Evolutionary conservation across 2,888 invertebrate genomes (phyloP).

Genomic region (Ametastegia equiseti): DNA sequence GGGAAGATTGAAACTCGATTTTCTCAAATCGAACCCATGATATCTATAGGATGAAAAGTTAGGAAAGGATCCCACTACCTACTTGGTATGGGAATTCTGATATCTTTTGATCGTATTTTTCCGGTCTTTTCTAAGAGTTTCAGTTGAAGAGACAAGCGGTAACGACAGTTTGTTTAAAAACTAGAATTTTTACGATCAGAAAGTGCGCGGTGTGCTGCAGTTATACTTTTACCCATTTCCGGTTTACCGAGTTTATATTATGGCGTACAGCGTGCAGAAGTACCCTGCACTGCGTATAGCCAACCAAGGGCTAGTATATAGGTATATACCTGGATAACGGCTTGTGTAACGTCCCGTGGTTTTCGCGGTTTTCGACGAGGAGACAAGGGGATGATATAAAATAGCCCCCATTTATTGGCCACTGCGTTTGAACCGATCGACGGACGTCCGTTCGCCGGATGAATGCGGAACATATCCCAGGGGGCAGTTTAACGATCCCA

Average conservation of each 20-base stretch:
- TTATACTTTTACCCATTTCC: slow-evolving; percentile 3
- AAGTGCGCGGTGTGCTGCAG: background rate
- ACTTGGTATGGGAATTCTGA: too few species aligned
- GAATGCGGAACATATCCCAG: slow-evolving; percentile 33
- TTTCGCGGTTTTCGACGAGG: background rate
- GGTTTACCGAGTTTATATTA: background rate
- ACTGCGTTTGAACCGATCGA: slow-evolving; percentile 13
- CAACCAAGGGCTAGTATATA: background rate
- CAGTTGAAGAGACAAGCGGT: background rate
- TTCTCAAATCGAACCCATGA: too few species aligned
- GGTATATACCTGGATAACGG: background rate
- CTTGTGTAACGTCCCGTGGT: slow-evolving; percentile 11
- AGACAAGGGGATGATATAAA: slow-evolving; percentile 31
- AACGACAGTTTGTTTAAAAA: background rate
- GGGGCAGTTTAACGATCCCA: slow-evolving; percentile 36
- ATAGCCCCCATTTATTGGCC: slow-evolving; percentile 44
- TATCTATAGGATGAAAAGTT: too few species aligned
- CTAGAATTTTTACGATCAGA: background rate
- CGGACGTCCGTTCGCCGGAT: slow-evolving; percentile 41
- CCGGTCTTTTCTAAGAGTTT: too few species aligned
- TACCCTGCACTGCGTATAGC: background rate
- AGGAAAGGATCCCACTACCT: too few species aligned
- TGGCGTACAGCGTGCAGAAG: background rate
- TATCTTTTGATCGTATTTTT: background rate
- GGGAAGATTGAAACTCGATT: too few species aligned